Percentiles rank a stretch among this genome's conserved stretches.
These are phyloP conservation scores for Elysia crispata DNA, from an alignment of 2,888 invertebrate genomes.

Conservation along the genomic window DNA sequence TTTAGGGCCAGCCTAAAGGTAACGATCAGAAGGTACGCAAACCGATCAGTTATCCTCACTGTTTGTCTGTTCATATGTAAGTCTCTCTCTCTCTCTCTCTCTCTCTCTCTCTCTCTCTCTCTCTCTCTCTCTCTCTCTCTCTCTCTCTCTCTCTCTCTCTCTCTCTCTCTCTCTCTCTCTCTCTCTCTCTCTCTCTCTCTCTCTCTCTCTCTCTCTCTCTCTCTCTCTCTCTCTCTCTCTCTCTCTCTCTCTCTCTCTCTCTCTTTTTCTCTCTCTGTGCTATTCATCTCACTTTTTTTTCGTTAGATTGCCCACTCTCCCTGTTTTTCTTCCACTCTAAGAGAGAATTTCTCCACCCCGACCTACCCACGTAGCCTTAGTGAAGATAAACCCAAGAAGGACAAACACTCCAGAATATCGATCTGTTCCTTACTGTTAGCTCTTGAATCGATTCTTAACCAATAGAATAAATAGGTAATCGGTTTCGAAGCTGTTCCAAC, in stretches of 20 bases:
- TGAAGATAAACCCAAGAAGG: not conserved
- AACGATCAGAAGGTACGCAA: too few species aligned
- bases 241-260: not conserved
- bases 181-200: slow-evolving; percentile 30
- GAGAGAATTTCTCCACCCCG: too few species aligned
- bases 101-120: slow-evolving; percentile 39
- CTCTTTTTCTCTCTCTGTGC: too few species aligned
- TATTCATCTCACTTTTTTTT: too few species aligned
- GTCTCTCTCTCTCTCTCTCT: slow-evolving; percentile 18
- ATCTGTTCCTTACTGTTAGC: slow-evolving; percentile 13
- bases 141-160: not conserved
- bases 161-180: not conserved
- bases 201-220: slow-evolving; percentile 12
- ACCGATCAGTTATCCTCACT: too few species aligned
- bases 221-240: not conserved
- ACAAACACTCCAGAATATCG: slow-evolving; percentile 2
- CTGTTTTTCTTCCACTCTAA: too few species aligned
- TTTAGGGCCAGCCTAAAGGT: too few species aligned
- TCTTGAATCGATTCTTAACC: slow-evolving; percentile 21
- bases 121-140: slow-evolving; percentile 15
- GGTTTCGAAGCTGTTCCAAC: too few species aligned
- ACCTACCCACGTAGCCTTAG: too few species aligned
- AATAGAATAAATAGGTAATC: too few species aligned
- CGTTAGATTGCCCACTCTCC: too few species aligned
- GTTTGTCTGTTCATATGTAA: not conserved